A percentile compares a stretch with the other conserved stretches of the same genome.
These are phyloP conservation scores for Chelonoidis abingdonii DNA, from an alignment of 2,113 vertebrate genomes.

Conservation along the genomic window DNA sequence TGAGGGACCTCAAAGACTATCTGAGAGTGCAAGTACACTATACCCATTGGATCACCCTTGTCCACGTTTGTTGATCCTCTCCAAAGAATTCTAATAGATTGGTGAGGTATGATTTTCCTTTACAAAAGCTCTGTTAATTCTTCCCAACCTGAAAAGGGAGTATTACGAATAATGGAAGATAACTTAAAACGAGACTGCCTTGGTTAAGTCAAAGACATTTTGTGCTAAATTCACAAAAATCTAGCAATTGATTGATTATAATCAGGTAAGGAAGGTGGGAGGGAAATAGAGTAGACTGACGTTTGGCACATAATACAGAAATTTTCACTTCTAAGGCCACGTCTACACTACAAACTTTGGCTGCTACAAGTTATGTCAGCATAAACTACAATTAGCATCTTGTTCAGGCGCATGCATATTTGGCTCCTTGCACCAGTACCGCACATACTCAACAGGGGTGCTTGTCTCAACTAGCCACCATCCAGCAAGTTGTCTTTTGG, in stretches of 20 bases:
- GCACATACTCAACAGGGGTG: not conserved
- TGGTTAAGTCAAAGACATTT: not conserved
- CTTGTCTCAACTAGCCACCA: not conserved
- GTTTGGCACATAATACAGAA: not conserved
- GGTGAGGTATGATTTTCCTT: not conserved
- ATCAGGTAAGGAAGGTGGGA: not conserved
- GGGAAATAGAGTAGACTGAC: not conserved
- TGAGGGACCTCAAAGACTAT: not conserved
- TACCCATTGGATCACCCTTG: not conserved
- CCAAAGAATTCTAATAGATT: not conserved
- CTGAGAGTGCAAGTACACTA: not conserved
- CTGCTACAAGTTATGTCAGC: not conserved
- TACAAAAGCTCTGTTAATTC: not conserved
- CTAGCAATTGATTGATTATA: not conserved
- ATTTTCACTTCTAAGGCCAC: not conserved
- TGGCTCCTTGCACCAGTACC: not conserved
- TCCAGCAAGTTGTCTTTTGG: not conserved
- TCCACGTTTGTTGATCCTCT: not conserved
- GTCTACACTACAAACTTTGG: no score
- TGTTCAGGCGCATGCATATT: no score
- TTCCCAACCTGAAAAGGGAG: not conserved
- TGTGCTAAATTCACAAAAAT: not conserved
- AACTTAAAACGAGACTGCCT: not conserved
- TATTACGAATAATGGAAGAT: not conserved
- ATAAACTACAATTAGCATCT: not conserved